Evolutionary conservation across 2,888 invertebrate genomes (phyloP), one percentile per base, ranked within the genome.

Genomic region (Peribatodes rhomboidaria): DNA sequence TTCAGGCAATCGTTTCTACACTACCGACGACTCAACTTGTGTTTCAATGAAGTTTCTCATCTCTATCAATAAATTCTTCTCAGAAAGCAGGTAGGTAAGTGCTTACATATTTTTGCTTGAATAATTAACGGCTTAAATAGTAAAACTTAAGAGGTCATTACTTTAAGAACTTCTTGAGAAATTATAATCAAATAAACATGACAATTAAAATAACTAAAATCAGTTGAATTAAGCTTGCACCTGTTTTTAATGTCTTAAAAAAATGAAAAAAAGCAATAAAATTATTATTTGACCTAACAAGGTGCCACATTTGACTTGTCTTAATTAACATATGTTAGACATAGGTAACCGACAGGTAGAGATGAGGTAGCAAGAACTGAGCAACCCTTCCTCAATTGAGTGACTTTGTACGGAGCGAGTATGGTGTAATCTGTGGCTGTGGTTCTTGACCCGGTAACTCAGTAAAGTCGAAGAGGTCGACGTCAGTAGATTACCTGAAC

Each of bases 231-330:
- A 27, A n/a, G n/a, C 27, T 4, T 14, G 11, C 27, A 35, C 13
- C 20, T 33, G 18, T 33, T 46, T 55, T 44, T 11, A 42, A 22
- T 27, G 39, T 7, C 18, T 46, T 22, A 47, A 31, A 14, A 47
- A 47, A 14, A 2, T 10, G 11, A 13, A 31, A n/a, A 22, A 37
- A 47, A 47, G 37, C 9, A 57, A 57, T 56, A 46, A 18, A 31
- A 42, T 20, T 16, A 55, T 49, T 44, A 42, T 50, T 58, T 58
- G 63, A 69, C 67, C 56, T 35, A 13, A 55, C 67, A 74, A 77
- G 75, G 68, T 77, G 77, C 65, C 74, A 71, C 62, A 46, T 60
- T 57, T 67, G 72, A 76, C 79, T 74, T 77, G 20, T 59, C 22
- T 56, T 57, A 64, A 68, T 71, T 68, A 68, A 27, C 68, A 68